Percentiles rank a stretch among this genome's conserved stretches.
These are phyloP conservation scores for Kryptopterus vitreolus DNA, from an alignment of 2,797 vertebrate genomes.

Conservation along the genomic window DNA sequence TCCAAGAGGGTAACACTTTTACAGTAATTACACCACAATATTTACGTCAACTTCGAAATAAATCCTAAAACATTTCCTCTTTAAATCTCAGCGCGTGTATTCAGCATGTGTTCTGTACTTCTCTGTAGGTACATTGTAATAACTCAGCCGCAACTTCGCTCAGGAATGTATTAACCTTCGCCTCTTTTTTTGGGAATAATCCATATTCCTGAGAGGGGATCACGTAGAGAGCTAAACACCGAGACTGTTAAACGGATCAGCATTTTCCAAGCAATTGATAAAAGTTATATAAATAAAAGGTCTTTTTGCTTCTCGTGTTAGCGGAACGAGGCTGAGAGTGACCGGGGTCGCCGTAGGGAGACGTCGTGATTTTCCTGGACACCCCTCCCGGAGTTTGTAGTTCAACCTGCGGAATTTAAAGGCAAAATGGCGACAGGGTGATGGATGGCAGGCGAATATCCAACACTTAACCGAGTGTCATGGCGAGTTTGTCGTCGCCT, in stretches of 20 bases:
- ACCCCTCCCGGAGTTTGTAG: constrained; percentile 58
- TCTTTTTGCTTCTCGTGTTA: background rate
- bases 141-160: constrained; percentile 53
- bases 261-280: background rate
- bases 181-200: constrained; percentile 58
- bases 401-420: constrained; percentile 67
- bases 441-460: constrained; percentile 59
- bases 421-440: constrained; percentile 76
- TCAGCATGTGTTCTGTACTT: background rate
- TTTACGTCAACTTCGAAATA: no score
- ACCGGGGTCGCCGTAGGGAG: background rate
- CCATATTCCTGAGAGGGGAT: constrained; percentile 55
- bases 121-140: background rate
- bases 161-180: constrained; percentile 58
- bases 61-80: background rate
- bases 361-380: constrained; percentile 22
- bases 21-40: background rate
- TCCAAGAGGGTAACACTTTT: background rate
- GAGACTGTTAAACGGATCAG: background rate
- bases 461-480: constrained; percentile 59
- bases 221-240: background rate
- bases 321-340: background rate
- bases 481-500: constrained; percentile 55
- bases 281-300: background rate
- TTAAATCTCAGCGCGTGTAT: background rate